These are phyloP conservation scores for Threskiornis aethiopicus DNA, from an alignment of 2,797 vertebrate species.

Conservation along the genomic window DNA sequence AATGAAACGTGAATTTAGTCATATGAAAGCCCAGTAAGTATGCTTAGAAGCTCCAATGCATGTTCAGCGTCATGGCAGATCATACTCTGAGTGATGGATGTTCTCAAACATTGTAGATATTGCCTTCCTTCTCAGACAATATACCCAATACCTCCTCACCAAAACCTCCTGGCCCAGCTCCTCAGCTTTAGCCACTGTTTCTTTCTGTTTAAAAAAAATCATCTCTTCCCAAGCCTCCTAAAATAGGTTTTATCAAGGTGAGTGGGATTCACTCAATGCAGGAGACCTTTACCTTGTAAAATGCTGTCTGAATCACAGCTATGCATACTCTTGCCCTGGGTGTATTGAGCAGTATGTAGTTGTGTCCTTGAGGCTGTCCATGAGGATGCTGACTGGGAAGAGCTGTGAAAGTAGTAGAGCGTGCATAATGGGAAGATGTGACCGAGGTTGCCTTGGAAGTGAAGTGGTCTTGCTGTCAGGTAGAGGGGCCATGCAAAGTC, in stretches of 20 bases:
- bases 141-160: neutral
- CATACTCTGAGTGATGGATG: neutral
- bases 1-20: neutral
- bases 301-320: neutral
- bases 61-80: neutral
- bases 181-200: neutral
- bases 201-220: neutral
- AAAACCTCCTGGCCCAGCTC: neutral
- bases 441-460: neutral
- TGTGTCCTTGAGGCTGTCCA: neutral
- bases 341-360: neutral
- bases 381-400: neutral
- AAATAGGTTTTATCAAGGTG: neutral
- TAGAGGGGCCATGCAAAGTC: neutral
- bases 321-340: neutral
- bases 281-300: neutral
- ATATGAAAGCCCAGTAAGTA: neutral
- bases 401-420: fast-evolving
- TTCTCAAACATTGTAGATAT: neutral
- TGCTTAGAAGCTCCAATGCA: neutral
- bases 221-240: neutral
- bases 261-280: neutral
- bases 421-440: neutral
- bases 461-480: neutral
- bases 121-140: neutral